Evolutionary conservation across 1,140 invertebrate genomes (phyloP), one percentile per base, ranked within the genome.

Genomic region (Bombus soroeensis): DNA sequence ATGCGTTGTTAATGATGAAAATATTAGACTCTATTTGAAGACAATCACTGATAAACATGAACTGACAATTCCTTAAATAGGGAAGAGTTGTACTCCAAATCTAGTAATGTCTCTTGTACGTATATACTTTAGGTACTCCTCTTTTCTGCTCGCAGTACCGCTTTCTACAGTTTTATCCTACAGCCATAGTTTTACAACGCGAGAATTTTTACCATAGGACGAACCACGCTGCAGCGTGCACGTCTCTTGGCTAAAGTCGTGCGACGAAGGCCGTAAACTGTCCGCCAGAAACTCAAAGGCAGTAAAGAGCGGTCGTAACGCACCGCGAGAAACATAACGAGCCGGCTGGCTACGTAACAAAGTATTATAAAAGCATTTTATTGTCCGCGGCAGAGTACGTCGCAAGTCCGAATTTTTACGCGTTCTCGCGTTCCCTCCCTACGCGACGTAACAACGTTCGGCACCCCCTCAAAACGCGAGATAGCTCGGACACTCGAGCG

Each of bases 321-420:
- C 87, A 80, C 12, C 85, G 85, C 78, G 83, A 89, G 86, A 84
- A 89, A 84, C 90, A 89, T 92, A 92, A 92, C 92, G 75, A 91
- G 78, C 47, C 81, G 59, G 4, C 28, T 62, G 59, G 28, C 59
- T 62, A 85, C 83, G 66, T 85, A 91, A 92, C 91, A 93, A 92
- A 93, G 91, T 92, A 92, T 93, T 92, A 91, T 93, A 93, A 94
- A 94, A 93, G 86, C 90, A 91, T 93, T 93, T 94, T 94, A 94
- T 94, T 90, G 91, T 91, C 82, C 86, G 62, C 80, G 89, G 59
- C 1, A 62, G 59, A 62, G 59, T n/a, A 62, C 59, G 25, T n/a
- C 28, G 28, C 28, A 28, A 28, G 57, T 59, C 59, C 28, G 70
- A 62, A 83, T 77, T 81, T 81, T 82, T 72, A 81, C 64, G 70